Conservation (phyloP, 2,888 invertebrate genomes). For the Leptopilina drosophilae region DNA sequence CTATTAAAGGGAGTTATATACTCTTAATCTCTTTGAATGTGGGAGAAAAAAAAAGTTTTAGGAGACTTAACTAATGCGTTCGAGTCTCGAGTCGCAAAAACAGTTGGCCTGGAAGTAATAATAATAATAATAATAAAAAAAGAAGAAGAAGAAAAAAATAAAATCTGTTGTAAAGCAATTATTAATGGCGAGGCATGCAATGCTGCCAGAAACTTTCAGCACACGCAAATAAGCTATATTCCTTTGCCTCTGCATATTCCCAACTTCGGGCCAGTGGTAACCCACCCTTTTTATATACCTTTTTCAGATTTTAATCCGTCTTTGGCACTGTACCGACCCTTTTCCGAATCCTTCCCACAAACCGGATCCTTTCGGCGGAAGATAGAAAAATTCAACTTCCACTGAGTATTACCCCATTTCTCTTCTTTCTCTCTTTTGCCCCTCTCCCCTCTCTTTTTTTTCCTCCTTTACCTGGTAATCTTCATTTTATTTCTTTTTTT, state of each 20-base stretch:
- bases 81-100: constrained; percentile 38
- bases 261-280: constrained; percentile 68
- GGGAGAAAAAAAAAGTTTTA: constrained; percentile 15
- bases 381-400: constrained; percentile 36
- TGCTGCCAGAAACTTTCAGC: constrained; percentile 74
- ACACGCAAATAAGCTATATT: constrained; percentile 77
- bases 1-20: neutral
- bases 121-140: too few relatives aligned
- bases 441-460: neutral
- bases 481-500: neutral
- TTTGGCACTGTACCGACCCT: constrained; percentile 64
- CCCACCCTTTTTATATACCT: constrained; percentile 63
- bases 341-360: constrained; percentile 44
- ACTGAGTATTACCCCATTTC: constrained; percentile 11
- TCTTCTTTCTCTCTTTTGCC: too few relatives aligned
- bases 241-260: constrained; percentile 68
- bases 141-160: constrained; percentile 38
- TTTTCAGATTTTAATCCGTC: constrained; percentile 67
- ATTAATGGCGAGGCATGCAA: constrained; percentile 75
- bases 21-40: constrained; percentile 26
- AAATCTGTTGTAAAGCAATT: constrained; percentile 75
- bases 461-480: constrained; percentile 16
- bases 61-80: constrained; percentile 26
- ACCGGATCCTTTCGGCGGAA: constrained; percentile 26
- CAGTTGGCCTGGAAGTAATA: constrained; percentile 44